These are phyloP conservation scores for Dyspetes luteomarginatus DNA, from an alignment of 2,888 invertebrate species.

Conservation along the genomic window DNA sequence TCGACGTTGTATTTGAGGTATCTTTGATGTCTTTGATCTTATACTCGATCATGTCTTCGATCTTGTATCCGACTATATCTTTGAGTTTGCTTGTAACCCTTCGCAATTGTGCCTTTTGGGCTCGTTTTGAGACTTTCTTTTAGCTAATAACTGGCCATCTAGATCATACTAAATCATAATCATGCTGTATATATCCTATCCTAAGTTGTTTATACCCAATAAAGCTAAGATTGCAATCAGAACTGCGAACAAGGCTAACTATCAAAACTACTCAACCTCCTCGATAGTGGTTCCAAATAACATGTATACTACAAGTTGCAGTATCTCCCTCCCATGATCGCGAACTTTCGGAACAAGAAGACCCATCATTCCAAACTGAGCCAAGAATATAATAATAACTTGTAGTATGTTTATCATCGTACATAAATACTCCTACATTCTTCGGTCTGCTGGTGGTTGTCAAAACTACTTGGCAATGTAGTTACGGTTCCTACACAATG, in stretches of 20 bases:
- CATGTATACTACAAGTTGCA: too few species aligned
- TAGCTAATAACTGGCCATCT: background rate
- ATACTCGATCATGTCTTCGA: background rate
- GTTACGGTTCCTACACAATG: background rate
- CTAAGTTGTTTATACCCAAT: too few species aligned
- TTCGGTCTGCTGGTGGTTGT: conserved; percentile 19
- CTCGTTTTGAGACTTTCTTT: background rate
- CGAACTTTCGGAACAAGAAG: too few species aligned
- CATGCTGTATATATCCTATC: too few species aligned
- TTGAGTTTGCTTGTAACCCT: background rate
- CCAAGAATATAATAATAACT: too few species aligned
- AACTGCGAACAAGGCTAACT: too few species aligned
- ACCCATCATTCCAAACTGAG: too few species aligned
- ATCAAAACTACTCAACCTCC: too few species aligned
- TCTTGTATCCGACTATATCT: background rate
- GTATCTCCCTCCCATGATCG: too few species aligned
- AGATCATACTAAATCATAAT: background rate
- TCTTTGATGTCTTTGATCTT: background rate
- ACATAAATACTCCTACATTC: conserved; percentile 19
- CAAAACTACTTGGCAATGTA: conserved; percentile 3
- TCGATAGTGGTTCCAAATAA: too few species aligned
- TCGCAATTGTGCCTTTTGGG: background rate
- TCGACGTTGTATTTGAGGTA: background rate
- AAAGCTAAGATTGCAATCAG: too few species aligned
- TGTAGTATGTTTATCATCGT: conserved; percentile 9